Evolutionary conservation across 2,113 vertebrate genomes (phyloP), one percentile per base, ranked within the genome.

Genomic region (Nanorana parkeri): DNA sequence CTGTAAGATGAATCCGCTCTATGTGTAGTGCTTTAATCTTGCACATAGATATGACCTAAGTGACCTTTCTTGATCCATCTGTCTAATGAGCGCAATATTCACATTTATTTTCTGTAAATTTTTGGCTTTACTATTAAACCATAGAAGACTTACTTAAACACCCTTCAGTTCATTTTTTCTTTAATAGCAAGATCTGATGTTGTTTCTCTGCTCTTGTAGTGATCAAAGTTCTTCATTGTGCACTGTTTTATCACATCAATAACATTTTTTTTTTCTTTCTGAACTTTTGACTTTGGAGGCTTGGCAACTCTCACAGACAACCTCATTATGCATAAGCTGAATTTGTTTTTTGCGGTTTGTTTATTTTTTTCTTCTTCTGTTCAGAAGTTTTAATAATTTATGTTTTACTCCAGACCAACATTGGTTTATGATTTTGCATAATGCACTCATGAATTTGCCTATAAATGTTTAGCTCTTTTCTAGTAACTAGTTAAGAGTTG

Each of bases 231-330:
- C 17, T 65, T 78, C 20, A 78, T 51, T 26, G 17, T 20, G 29
- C 60, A 24, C 24, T 23, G 41, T 67, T 78, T 78, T 78, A 67
- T 78, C 23, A 66, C 63, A 67, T 66, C 75, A 65, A 77, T 77
- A 77, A 65, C 24, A 78, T 78, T 64, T 24, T 19, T 32, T 78
- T 64, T 24, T 19, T 32, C 5, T 36, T 51, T 52, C 75, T 77
- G 75, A 77, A 77, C 75, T 77, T 77, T 77, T 77, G 75, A 66
- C 75, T 77, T 77, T 55, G 41, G 76, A 78, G 76, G 67, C 47
- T 66, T 67, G 76, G 76, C 24, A 78, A 67, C 41, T 66, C 61
- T 55, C 41, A 29, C 60, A 47, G 36, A 20, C 63, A 78, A 55
- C 32, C 76, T 65, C 51, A 78, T 78, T 78, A 78, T 78, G 67